A percentile compares a stretch with the other conserved stretches of the same genome.
Conservation (phyloP, 2,797 vertebrate species). For the Falco novaeseelandiae region DNA sequence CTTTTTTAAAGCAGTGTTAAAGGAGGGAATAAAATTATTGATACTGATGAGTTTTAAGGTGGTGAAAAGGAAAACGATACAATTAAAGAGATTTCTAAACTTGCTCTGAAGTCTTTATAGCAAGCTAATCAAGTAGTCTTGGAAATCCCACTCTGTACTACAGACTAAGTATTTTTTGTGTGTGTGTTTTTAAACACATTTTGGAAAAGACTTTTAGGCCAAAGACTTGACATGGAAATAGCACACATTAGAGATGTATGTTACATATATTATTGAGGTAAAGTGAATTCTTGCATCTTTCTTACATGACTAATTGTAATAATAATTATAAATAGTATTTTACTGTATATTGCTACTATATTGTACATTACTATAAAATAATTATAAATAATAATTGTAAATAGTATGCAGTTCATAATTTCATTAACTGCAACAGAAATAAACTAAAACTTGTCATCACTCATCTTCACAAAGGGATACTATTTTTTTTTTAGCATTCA, state of each 20-base stretch:
- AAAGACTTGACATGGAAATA: neutral
- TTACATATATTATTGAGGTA: neutral
- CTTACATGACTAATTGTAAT: neutral
- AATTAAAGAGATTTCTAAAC: neutral
- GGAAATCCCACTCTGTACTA: neutral
- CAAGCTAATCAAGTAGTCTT: neutral
- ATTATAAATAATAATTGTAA: neutral
- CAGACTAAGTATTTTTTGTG: too few relatives aligned
- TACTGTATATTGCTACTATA: too few relatives aligned
- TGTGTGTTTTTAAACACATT: neutral
- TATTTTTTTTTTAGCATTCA: neutral
- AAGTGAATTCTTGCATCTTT: neutral
- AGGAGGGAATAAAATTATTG: neutral
- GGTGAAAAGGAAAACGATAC: neutral
- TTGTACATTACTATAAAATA: too few relatives aligned
- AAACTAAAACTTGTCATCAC: neutral
- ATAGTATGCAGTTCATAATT: neutral
- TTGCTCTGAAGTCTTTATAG: neutral
- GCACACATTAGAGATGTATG: neutral
- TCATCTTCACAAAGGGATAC: neutral
- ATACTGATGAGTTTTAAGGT: neutral
- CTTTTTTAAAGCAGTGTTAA: neutral
- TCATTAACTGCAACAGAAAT: neutral
- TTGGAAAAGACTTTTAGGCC: neutral
- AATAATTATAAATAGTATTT: neutral